phyloP scores from a whole-genome alignment of 2,888 invertebrate genomes.

The Gisinianus flammeolus region DNA sequence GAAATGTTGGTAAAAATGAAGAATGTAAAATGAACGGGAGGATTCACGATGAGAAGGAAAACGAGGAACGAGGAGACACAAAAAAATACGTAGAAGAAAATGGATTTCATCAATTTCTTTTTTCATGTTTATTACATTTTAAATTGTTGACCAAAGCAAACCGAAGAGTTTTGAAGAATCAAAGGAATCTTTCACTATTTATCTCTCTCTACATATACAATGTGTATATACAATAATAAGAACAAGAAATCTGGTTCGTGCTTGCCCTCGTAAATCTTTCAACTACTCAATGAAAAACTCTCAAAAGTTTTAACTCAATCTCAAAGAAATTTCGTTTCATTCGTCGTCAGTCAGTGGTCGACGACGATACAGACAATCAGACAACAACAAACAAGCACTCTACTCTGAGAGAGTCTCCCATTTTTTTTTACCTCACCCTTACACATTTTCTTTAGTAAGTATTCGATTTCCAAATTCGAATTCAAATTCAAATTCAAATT shows the following conservation, averaged over 20 bases:
- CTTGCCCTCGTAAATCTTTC: too few relatives aligned
- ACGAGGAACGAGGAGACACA: background rate
- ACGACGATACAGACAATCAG: too few relatives aligned
- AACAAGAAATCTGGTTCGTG: background rate
- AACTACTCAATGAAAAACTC: too few relatives aligned
- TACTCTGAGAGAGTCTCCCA: too few relatives aligned
- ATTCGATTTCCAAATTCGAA: too few relatives aligned
- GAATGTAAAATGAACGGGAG: background rate
- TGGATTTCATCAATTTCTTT: background rate
- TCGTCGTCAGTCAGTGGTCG: too few relatives aligned
- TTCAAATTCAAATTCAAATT: too few relatives aligned
- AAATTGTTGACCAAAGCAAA: slow-evolving; percentile 14
- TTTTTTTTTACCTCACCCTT: too few relatives aligned
- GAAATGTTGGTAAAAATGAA: background rate
- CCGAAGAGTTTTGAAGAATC: background rate
- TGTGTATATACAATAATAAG: background rate
- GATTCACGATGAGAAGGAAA: background rate
- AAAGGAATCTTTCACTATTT: background rate
- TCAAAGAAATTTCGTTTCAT: too few relatives aligned
- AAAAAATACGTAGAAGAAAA: background rate
- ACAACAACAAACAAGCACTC: too few relatives aligned
- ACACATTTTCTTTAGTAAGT: too few relatives aligned
- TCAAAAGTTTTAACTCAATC: too few relatives aligned
- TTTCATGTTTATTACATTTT: background rate
- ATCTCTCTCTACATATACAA: slow-evolving; percentile 1